Base-by-base conservation (phyloP, 2,888 invertebrate species). In the Catocala fraxini region DNA sequence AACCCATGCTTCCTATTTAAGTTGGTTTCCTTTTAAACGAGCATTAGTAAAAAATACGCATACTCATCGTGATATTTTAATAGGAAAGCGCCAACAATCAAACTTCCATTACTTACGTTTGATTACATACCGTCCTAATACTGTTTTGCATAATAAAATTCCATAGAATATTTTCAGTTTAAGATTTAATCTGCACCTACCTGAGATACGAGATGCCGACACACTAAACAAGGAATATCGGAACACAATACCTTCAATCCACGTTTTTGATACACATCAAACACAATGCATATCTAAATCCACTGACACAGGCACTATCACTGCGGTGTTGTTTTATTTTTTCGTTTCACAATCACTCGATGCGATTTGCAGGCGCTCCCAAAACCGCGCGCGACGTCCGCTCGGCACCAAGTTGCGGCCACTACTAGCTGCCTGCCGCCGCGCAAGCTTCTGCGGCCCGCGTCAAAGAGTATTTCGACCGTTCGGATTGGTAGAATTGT, bases 371-470 rank as follows among this genome's bases (percentile, higher is more conserved):
- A 76, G 65, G 65, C 67, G 72, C 65, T 59, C 72, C 57, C 59
- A 63, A 33, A 54, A 60, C 61, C 65, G 76, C 76, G 77, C 80
- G 77, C 81, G 80, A 81, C 89, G 87, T 83, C 83, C 85, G 72
- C 70, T 67, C 84, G 68, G 71, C 83, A 72, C 85, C 76, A 77
- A 70, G 79, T 75, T 91, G 77, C 92, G 90, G 82, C 73, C 75
- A 78, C 75, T 77, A 92, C 93, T 92, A 87, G 42, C 56, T 52
- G 78, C 46, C 73, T 72, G 79, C 83, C 81, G 82, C 84, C 87
- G 91, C 92, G 91, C 92, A 91, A 87, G 85, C 87, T 87, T 87
- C 87, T 83, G 83, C 88, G 84, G 86, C 71, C 75, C 83, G 80
- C 79, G 87, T 85, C 88, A 87, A 83, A 88, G 83, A 89, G 82